A percentile compares a stretch with the other conserved stretches of the same genome.
phyloP scores from a whole-genome alignment of 2,797 vertebrate genomes.

The Tapera naevia region DNA sequence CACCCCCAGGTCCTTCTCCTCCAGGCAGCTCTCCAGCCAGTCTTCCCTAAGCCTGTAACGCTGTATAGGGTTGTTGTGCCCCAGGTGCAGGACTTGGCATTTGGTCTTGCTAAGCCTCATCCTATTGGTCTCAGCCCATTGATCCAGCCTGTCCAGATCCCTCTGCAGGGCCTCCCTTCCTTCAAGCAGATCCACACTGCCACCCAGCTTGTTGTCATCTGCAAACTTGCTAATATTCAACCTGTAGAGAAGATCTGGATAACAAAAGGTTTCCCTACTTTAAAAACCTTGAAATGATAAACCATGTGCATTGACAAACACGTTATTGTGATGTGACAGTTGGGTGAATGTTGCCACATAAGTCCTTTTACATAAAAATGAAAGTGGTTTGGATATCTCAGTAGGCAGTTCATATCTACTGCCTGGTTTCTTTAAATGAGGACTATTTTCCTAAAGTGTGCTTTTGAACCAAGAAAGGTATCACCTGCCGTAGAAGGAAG shows the following conservation, averaged over 20 bases:
- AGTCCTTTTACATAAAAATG: neutral
- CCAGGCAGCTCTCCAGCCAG: too few species aligned
- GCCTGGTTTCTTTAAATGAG: neutral
- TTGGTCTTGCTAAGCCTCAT: too few species aligned
- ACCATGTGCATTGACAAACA: neutral
- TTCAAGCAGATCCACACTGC: too few species aligned
- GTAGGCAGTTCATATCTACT: neutral
- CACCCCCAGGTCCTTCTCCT: too few species aligned
- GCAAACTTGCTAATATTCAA: too few species aligned
- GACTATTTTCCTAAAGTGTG: neutral
- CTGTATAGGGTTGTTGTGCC: too few species aligned
- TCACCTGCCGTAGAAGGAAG: neutral
- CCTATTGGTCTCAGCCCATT: too few species aligned
- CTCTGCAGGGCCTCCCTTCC: too few species aligned
- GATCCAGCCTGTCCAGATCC: too few species aligned
- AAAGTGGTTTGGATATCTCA: neutral
- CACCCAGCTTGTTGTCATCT: too few species aligned
- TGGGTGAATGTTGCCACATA: neutral
- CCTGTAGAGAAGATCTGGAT: neutral
- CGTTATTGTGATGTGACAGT: fast-evolving
- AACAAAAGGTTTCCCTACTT: neutral
- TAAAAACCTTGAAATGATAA: neutral
- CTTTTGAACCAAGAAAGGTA: neutral
- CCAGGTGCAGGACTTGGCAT: too few species aligned
- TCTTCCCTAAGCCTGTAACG: too few species aligned